Base-by-base conservation (phyloP, 2,113 vertebrate genomes). In the Pelusios castaneus region DNA sequence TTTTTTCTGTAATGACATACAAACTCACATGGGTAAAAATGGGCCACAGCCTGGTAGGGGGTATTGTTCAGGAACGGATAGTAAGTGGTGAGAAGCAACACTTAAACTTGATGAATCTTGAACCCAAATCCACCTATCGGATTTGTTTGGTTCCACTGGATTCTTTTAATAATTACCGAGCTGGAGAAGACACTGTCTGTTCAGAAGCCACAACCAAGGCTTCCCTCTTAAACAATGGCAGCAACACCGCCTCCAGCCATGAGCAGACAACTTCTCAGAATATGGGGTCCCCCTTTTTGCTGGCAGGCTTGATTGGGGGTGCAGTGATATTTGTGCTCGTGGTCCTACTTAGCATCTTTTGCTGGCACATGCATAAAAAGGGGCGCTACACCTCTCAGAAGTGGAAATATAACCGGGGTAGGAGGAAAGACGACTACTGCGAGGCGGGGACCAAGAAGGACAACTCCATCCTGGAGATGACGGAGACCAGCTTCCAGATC, bases 391-490 rank as follows among this genome's bases (percentile, higher is more conserved):
- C 98, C 85, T 99, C 99, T 60, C 98, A 98, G 98, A 99, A 99
- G 97, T 99, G 99, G 99, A 99, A 99, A 98, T 99, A 99, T 63
- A 99, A 99, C 97, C 98, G 99, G 0, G 99, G 99, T 77, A 98
- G 99, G 94, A 99, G 99, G 99, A 99, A 99, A 99, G 99, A 99
- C 8, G 99, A 99, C 98, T 99, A 99, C 95, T 99, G 99, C 0
- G 99, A 99, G 97, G 99, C 99, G 1, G 99, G 99, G 76, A 99
- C 99, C 94, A 99, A 99, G 98, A 99, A 99, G 98, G 99, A 99
- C 98, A 99, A 99, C 98, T 99, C 99, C 97, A 99, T 99, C 98
- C 98, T 99, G 98, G 99, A 99, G 98, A 99, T 99, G 99, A 99
- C 99, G 85, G 99, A 99, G 98, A 99, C 99, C 96, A 99, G 99